Percentiles rank a stretch among this genome's conserved stretches.
Conservation (phyloP, 2,888 invertebrate species). For the Pachycephus smyrnensis region DNA sequence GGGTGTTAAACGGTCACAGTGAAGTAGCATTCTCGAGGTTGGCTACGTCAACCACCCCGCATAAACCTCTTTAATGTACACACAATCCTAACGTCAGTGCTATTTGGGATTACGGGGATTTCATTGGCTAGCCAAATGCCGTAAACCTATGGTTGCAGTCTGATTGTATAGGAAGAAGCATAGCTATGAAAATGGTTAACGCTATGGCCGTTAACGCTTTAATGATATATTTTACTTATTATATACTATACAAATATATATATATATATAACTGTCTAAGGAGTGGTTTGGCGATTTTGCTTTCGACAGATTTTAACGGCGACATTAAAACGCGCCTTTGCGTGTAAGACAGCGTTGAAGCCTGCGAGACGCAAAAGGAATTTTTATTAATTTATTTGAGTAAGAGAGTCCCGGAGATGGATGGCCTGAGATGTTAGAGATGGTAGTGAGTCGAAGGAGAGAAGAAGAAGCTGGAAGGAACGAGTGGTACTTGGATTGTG, state of each 20-base stretch:
- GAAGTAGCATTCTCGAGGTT: neutral
- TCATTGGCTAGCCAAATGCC: neutral
- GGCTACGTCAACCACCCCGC: neutral
- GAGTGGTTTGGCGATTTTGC: neutral
- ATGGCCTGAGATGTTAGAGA: neutral
- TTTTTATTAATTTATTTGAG: slow-evolving; percentile 7
- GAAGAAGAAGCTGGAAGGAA: neutral
- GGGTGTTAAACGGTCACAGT: neutral
- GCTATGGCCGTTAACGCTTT: neutral
- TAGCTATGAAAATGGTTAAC: neutral
- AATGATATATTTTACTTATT: neutral
- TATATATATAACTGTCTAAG: neutral
- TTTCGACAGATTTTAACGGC: neutral
- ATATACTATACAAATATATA: neutral
- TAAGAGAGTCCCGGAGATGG: neutral
- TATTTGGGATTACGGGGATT: neutral
- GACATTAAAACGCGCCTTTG: neutral
- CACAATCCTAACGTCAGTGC: neutral
- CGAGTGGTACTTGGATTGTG: neutral
- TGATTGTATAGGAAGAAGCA: neutral
- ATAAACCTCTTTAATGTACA: neutral
- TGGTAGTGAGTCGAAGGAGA: neutral
- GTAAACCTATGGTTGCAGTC: neutral
- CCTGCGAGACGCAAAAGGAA: neutral
- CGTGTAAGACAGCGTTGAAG: neutral